These are phyloP conservation scores for Mesoligia furuncula DNA, from an alignment of 2,888 invertebrate genomes.

Conservation along the genomic window DNA sequence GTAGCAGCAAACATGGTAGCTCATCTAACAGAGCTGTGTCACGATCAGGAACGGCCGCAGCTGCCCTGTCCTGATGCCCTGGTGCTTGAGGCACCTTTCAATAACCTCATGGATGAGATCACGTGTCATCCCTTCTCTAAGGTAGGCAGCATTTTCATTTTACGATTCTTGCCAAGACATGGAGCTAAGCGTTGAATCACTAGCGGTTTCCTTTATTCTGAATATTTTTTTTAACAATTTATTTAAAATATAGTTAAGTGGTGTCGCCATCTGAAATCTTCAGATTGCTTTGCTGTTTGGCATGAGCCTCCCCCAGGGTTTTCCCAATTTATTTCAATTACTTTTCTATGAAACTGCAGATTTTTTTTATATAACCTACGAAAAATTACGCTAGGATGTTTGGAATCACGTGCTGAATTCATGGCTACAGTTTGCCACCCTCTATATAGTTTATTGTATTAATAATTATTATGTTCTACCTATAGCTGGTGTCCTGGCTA, in stretches of 20 bases:
- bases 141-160: constrained; percentile 78
- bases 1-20: constrained; percentile 79
- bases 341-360: too few relatives aligned
- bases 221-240: too few relatives aligned
- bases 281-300: not conserved
- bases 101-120: constrained; percentile 96
- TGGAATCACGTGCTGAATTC: too few relatives aligned
- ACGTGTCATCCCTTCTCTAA: constrained; percentile 95
- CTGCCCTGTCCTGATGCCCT: constrained; percentile 92
- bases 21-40: constrained; percentile 89
- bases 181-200: not conserved
- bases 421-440: too few relatives aligned
- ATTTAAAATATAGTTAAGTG: not conserved
- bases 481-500: constrained; percentile 94
- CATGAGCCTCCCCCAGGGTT: not conserved
- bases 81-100: constrained; percentile 97
- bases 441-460: too few relatives aligned
- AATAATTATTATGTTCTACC: not conserved
- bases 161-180: not conserved
- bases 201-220: not conserved
- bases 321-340: not conserved
- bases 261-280: not conserved
- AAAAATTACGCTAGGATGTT: too few relatives aligned
- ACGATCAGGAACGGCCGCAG: constrained; percentile 90
- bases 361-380: too few relatives aligned